Percentiles rank a stretch among this genome's conserved stretches.
These are phyloP conservation scores for Ommatoiulus sabulosus DNA, from an alignment of 2,888 invertebrate genomes.

Conservation along the genomic window DNA sequence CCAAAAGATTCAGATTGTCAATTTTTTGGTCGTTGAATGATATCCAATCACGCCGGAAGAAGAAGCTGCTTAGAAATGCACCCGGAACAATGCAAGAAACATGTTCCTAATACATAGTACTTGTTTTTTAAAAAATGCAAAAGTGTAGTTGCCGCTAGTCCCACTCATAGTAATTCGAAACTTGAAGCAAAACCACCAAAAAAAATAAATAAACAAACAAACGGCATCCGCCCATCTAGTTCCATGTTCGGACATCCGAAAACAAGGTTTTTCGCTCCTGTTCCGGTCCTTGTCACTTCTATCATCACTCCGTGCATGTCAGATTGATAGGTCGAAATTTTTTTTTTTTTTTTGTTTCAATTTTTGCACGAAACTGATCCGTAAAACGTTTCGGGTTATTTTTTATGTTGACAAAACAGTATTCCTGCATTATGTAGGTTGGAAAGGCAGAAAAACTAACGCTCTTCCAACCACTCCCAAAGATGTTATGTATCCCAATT, in stretches of 20 bases:
- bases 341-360: no score
- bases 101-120: neutral
- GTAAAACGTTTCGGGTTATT: neutral
- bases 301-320: neutral
- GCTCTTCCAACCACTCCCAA: neutral
- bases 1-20: no score
- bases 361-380: no score
- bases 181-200: neutral
- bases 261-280: neutral
- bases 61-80: neutral
- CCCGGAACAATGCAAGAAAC: neutral
- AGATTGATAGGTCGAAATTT: neutral
- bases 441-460: neutral
- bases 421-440: neutral
- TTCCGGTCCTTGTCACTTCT: neutral
- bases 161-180: neutral
- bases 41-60: neutral
- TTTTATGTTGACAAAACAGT: neutral
- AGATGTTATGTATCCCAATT: neutral
- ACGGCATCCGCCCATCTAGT: neutral
- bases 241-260: neutral
- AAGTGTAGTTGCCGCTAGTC: neutral
- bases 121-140: neutral
- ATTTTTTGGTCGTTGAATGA: no score
- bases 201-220: neutral